phyloP scores from a whole-genome alignment of 2,113 vertebrate species.

The Hystrix brachyura region DNA sequence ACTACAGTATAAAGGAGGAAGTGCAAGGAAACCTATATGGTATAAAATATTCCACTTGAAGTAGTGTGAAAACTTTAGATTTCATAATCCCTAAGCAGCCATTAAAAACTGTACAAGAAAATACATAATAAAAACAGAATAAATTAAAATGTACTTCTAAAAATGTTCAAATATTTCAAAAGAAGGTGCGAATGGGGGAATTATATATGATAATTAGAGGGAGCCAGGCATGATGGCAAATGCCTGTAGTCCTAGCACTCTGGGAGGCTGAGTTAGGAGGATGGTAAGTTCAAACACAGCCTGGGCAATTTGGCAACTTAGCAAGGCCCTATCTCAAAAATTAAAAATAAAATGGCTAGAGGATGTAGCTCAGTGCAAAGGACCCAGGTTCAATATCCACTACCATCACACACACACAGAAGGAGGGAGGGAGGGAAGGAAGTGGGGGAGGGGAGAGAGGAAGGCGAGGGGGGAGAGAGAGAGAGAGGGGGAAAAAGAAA shows the following conservation, averaged over 20 bases:
- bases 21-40: neutral
- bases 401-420: too few species aligned
- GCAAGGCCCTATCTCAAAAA: too few species aligned
- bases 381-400: neutral
- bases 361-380: too few species aligned
- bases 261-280: too few species aligned
- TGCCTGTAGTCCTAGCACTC: too few species aligned
- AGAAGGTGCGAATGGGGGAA: neutral
- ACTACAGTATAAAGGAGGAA: neutral
- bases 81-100: neutral
- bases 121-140: neutral
- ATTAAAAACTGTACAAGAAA: slow-evolving; percentile 27
- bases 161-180: slow-evolving; percentile 48
- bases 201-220: neutral
- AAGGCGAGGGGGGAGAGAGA: too few species aligned
- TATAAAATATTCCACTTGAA: neutral
- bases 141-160: slow-evolving; percentile 43
- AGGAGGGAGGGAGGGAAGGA: too few species aligned
- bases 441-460: too few species aligned
- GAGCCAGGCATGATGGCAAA: neutral
- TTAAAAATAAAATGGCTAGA: too few species aligned
- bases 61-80: slow-evolving; percentile 3
- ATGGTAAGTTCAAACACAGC: too few species aligned
- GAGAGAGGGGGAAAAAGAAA: neutral
- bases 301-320: too few species aligned